phyloP scores from a whole-genome alignment of 2,113 vertebrate genomes.

The Nettapus auritus region DNA sequence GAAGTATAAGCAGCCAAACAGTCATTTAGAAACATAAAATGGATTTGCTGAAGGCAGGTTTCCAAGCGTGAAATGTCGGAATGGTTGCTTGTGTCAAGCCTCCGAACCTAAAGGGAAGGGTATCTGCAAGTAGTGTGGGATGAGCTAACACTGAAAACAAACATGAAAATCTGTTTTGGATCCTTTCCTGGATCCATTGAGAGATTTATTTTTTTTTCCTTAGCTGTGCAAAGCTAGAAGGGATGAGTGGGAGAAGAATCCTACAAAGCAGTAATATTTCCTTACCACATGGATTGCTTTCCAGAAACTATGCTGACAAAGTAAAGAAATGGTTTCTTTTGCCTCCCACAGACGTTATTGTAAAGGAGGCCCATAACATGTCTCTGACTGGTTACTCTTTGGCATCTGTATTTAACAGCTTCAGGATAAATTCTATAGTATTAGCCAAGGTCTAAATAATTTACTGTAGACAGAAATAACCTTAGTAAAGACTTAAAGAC shows the following conservation, averaged over 20 bases:
- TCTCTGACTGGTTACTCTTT: not conserved
- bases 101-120: not conserved
- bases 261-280: not conserved
- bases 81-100: constrained; percentile 4
- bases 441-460: not conserved
- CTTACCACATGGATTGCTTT: not conserved
- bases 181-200: not conserved
- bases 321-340: not conserved
- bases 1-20: not conserved
- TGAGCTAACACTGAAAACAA: not conserved
- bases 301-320: not conserved
- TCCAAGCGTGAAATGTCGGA: constrained; percentile 26
- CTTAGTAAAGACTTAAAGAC: not conserved
- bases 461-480: not conserved
- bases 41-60: constrained; percentile 37
- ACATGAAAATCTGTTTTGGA: constrained; percentile 28
- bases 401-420: constrained; percentile 26
- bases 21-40: constrained; percentile 29
- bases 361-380: not conserved
- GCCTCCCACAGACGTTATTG: not conserved
- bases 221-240: not conserved
- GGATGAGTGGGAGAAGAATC: not conserved
- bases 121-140: not conserved
- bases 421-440: not conserved
- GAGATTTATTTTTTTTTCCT: not conserved